Base-by-base conservation (phyloP, 2,113 vertebrate genomes). In the Menura novaehollandiae region DNA sequence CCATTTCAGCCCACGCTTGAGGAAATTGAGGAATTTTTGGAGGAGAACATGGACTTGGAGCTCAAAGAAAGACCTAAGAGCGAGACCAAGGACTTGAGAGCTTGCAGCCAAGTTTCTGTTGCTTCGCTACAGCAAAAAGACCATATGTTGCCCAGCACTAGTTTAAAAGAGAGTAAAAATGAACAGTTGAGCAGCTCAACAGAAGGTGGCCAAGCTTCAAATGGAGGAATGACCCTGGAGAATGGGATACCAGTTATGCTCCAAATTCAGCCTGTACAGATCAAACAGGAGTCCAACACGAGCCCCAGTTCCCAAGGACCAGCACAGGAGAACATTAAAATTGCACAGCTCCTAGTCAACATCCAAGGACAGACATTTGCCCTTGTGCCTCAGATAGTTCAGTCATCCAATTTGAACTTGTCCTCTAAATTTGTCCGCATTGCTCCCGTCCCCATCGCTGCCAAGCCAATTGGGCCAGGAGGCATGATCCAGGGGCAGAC, bases 301-400 rank as follows among this genome's bases (percentile, higher is more conserved):
- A 97, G 93, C 87, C 97, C 98, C 5, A 95, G 59, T 35, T 97
- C 98, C 72, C 98, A 96, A 33, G 96, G 98, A 69, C 98, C 98
- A 89, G 95, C 98, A 37, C 98, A 97, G 11, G 97, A 99, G 22
- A 98, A 99, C 55, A 98, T 99, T 96, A 99, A 99, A 98, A 98
- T 99, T 56, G 98, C 99, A 18, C 99, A 99, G 97, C 98, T 99
- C 53, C 97, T 99, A 52, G 98, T 99, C 95, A 99, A 98, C 97
- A 99, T 99, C 93, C 99, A 99, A 97, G 99, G 99, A 67, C 99
- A 99, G 97, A 99, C 99, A 1, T 99, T 99, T 82, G 98, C 99
- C 11, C 98, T 99, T 53, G 99, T 99, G 96, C 99, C 99, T 37
- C 99, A 99, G 94, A 97, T 99, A 76, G 94, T 99, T 75, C 98